phyloP scores from a whole-genome alignment of 2,888 invertebrate species.

The Caenorhabditis angaria region DNA sequence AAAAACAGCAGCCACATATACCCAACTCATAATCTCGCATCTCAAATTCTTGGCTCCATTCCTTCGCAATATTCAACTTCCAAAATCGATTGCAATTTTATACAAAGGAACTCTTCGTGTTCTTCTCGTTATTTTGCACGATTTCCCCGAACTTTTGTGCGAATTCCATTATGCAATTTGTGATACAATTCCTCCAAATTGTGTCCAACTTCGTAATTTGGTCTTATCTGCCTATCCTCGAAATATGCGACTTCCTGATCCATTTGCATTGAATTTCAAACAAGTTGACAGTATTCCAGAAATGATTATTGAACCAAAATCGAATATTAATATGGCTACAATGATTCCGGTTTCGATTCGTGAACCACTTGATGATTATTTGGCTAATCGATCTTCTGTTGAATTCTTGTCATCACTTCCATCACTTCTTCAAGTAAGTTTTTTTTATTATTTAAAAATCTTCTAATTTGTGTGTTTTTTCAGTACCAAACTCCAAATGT shows the following conservation, averaged over 20 bases:
- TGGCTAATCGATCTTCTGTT: conserved; percentile 79
- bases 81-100: conserved; percentile 88
- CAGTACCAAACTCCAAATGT: conserved; percentile 73
- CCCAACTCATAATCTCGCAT: conserved; percentile 91
- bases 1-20: conserved; percentile 80
- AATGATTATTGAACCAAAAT: conserved; percentile 69
- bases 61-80: conserved; percentile 92
- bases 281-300: conserved; percentile 71
- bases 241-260: conserved; percentile 97
- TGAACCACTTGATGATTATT: conserved; percentile 90
- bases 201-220: conserved; percentile 96
- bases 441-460: conserved; percentile 10
- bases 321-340: conserved; percentile 61
- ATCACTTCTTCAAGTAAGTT: conserved; percentile 74
- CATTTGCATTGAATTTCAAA: conserved; percentile 95
- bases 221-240: conserved; percentile 97
- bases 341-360: conserved; percentile 64
- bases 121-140: conserved; percentile 91
- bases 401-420: conserved; percentile 75
- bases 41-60: conserved; percentile 97
- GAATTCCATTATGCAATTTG: conserved; percentile 99
- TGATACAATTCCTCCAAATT: conserved; percentile 98
- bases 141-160: conserved; percentile 98
- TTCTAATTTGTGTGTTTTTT: too few species aligned
- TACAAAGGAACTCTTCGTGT: conserved; percentile 89